Evolutionary conservation across 53 echinoderm and acorn worm species (phyloP), one percentile per base, ranked within the genome.

Genomic region (Mesocentrotus franciscanus): DNA sequence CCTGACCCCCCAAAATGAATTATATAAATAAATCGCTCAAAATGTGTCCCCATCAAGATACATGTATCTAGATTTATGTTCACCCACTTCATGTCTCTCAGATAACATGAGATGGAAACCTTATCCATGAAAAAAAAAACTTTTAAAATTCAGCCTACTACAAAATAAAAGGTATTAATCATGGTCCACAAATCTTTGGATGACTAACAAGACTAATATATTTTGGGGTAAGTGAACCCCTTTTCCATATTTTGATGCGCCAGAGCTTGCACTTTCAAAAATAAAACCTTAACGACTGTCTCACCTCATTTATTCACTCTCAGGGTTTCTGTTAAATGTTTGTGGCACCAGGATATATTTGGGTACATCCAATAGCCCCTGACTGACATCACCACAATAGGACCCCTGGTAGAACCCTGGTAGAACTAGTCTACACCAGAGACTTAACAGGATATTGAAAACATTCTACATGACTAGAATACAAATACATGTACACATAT

Each of bases 341-440:
- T 81, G 9, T 81, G 81, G 81, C 81, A 81, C 81, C 81, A 81
- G 81, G 81, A 81, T 2, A 81, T 81, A 42, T 81, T 81, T 81
- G 81, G 39, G 16, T 81, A 42, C 81, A 81, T 81, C 81, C 33
- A 81, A 81, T 42, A 81, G 81, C 22, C 42, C 7, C 33, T 33
- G 8, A 81, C 39, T 81, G 42, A 81, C 81, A 81, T 8, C 1
- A 22, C 20, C 42, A 36, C 42, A 81, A 42, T 81, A 81, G 39
- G 39, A 42, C 81, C 81, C 81, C 17, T 81, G 42, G 29, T 42
- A 36, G 81, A 39, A 10, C 81, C 81, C 81, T 81, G 81, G 81
- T 42, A 81, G 7, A 42, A 81, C 36, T 81, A 81, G 81, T 81
- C 81, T 81, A 18, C 11, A 20, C 22, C 42, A 81, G 18, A 81